Evolutionary conservation across 1,140 invertebrate species (phyloP), one percentile per base, ranked within the genome.

Genomic region (Cydia strobilella): DNA sequence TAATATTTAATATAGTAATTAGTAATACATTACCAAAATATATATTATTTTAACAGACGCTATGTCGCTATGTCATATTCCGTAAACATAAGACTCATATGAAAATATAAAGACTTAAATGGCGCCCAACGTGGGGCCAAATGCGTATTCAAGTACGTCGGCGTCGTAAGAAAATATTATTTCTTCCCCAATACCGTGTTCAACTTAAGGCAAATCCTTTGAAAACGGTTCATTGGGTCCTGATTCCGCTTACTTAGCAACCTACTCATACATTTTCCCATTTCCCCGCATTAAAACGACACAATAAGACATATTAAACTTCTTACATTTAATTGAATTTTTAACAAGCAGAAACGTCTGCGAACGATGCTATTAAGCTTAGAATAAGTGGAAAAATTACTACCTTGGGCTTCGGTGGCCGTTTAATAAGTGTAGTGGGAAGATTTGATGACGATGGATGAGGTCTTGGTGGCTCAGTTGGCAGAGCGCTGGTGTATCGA

Each of bases 91-190:
- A 51, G 3, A 5, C 48, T 51, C 48, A 20, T 59, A 20, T 23
- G 9, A 51, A 51, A 6, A 51, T 15, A n/a, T n/a, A 51, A 51
- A n/a, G 15, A 25, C 62, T 54, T 54, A 66, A 76, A 73, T 79
- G 77, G 75, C 73, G 71, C 75, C 75, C 75, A 79, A 76, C 73
- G 20, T 76, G 77, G 75, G 74, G 35, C 48, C n/a, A 23, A 73
- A 69, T 27, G 31, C 42, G n/a, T 59, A 0, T 39, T 45, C 54
- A 9, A 66, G 25, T 75, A 78, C 84, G 9, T 69, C n/a, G 27
- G 77, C 84, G 9, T 69, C n/a, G 27, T 13, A 69, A 69, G 31
- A 39, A 69, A 69, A 69, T 69, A 69, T 35, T 66, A 18, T 69
- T 69, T 69, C 65, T 39, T 18, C 65, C 15, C 65, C n/a, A 69